phyloP scores from a whole-genome alignment of 23 tunicate species.

The Corella eumyota region DNA sequence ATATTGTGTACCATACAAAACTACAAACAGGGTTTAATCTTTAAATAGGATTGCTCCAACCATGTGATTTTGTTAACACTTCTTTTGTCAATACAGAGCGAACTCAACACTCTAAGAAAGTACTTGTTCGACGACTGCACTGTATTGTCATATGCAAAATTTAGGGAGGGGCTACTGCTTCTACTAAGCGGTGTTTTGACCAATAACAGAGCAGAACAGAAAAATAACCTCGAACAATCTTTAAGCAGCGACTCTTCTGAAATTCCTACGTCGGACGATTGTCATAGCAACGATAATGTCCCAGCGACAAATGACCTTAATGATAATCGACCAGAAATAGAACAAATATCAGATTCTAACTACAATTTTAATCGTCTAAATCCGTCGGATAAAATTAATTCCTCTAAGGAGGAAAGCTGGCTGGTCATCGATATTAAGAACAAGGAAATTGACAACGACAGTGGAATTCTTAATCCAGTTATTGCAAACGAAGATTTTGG shows the following conservation, averaged over 20 bases:
- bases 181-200: constrained; percentile 20
- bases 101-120: constrained; percentile 5
- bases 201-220: too few species aligned
- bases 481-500: not conserved
- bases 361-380: too few species aligned
- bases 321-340: not conserved
- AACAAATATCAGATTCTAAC: too few species aligned
- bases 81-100: too few species aligned
- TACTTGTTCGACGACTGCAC: constrained; percentile 9
- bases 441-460: constrained; percentile 9
- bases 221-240: too few species aligned
- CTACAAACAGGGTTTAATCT: too few species aligned
- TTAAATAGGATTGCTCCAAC: too few species aligned
- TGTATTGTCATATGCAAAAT: constrained; percentile 16
- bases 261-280: too few species aligned
- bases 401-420: constrained; percentile 8
- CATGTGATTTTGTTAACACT: too few species aligned
- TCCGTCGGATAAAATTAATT: not conserved
- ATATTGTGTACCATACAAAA: too few species aligned
- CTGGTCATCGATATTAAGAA: constrained; percentile 20
- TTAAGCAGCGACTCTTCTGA: not conserved
- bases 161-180: constrained; percentile 25
- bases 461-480: not conserved
- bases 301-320: not conserved
- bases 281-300: not conserved